Conservation (phyloP, 2,113 vertebrate species). For the Loxodonta africana region DNA sequence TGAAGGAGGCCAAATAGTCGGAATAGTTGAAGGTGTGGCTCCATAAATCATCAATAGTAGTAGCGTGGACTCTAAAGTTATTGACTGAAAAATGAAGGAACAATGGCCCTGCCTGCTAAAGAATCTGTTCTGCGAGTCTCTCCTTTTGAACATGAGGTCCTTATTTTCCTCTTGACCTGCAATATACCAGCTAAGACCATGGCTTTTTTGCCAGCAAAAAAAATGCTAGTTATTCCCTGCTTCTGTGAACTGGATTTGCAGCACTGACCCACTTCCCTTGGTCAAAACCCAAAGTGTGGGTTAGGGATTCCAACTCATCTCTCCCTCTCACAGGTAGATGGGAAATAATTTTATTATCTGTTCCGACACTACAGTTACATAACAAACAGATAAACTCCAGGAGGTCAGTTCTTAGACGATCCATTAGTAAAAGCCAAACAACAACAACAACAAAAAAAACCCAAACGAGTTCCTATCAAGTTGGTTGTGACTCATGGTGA, state of each 20-base stretch:
- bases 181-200: background rate
- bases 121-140: background rate
- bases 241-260: background rate
- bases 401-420: background rate
- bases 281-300: background rate
- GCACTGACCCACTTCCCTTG: background rate
- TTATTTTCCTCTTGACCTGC: background rate
- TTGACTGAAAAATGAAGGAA: background rate
- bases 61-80: background rate
- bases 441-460: background rate
- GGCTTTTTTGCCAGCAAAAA: background rate
- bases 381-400: background rate
- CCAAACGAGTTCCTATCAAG: background rate
- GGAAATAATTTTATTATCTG: background rate
- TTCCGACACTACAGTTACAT: background rate
- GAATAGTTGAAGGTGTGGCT: background rate
- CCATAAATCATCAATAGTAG: background rate
- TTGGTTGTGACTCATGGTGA: background rate
- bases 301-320: background rate
- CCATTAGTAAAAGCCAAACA: background rate
- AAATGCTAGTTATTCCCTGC: background rate
- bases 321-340: background rate
- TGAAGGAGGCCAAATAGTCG: background rate
- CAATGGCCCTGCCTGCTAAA: background rate
- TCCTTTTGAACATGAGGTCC: background rate